Conservation (phyloP, 2,888 invertebrate genomes). For the Hyles lineata region DNA sequence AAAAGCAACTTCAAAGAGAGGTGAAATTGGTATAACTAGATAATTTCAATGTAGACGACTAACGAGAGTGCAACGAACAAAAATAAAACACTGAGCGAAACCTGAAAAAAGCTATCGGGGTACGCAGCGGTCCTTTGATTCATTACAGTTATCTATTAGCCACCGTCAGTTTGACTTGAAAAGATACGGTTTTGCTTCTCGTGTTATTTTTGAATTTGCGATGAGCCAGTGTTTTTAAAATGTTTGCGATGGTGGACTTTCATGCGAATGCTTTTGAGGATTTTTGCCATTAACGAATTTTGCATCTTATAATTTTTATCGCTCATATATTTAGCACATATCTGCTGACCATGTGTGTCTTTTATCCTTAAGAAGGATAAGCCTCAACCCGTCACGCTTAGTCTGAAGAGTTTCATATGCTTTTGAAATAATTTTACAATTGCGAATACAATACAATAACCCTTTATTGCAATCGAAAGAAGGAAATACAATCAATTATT, state of each 20-base stretch:
- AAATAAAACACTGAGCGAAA: constrained; percentile 58
- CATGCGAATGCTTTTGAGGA: not conserved
- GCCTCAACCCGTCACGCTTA: no score
- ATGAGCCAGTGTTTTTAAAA: constrained; percentile 31
- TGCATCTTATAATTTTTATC: no score
- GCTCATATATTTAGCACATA: no score
- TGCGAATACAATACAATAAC: no score
- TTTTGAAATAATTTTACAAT: no score
- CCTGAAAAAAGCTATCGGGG: constrained; percentile 65
- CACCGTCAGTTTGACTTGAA: constrained; percentile 57
- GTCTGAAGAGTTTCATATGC: no score
- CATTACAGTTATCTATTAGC: constrained; percentile 83
- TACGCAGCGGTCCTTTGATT: constrained; percentile 80
- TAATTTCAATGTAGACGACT: constrained; percentile 73
- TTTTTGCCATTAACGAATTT: not conserved
- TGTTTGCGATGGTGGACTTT: not conserved
- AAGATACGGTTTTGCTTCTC: constrained; percentile 49
- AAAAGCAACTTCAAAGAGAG: constrained; percentile 33
- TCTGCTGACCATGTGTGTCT: no score
- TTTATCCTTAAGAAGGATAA: no score
- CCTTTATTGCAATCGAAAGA: no score
- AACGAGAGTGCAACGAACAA: constrained; percentile 68
- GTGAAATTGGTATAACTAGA: constrained; percentile 63
- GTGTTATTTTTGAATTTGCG: constrained; percentile 24
- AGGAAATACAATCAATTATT: no score